A percentile compares a stretch with the other conserved stretches of the same genome.
Conservation (phyloP, 2,888 invertebrate species). For the Lymantria dispar region DNA sequence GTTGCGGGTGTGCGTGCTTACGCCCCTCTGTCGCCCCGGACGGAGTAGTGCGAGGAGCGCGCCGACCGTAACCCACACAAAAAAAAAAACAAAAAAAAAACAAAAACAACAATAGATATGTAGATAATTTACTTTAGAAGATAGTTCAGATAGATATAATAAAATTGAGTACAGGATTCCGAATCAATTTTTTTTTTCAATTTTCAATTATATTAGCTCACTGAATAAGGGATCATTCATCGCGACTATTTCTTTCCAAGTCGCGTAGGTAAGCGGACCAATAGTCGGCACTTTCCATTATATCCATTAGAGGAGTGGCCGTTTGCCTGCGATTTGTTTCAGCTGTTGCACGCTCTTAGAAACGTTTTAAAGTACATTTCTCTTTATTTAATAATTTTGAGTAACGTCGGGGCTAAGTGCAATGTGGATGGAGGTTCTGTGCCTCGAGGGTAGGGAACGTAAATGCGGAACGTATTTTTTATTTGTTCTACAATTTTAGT, state of each 20-base stretch:
- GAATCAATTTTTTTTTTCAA: not conserved
- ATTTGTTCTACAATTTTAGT: constrained; percentile 2
- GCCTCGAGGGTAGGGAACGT: constrained; percentile 13
- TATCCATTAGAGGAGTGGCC: constrained; percentile 49
- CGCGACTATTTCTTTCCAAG: not conserved
- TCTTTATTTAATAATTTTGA: constrained; percentile 63
- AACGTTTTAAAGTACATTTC: constrained; percentile 58
- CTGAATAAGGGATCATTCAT: not conserved
- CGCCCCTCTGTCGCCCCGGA: too few relatives aligned
- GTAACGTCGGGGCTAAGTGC: constrained; percentile 41
- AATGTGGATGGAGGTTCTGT: constrained; percentile 18
- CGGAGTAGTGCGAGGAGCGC: too few relatives aligned
- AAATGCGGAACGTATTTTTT: constrained; percentile 22
- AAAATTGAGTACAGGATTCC: too few relatives aligned
- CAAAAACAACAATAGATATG: too few relatives aligned
- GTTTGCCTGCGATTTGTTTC: constrained; percentile 61
- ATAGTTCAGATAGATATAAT: too few relatives aligned
- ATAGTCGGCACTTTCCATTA: constrained; percentile 50
- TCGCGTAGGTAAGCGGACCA: constrained; percentile 41
- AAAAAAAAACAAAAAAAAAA: too few relatives aligned
- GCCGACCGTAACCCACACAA: too few relatives aligned
- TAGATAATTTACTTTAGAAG: too few relatives aligned
- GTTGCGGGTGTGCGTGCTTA: too few relatives aligned
- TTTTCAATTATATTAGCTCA: not conserved
- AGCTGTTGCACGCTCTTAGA: constrained; percentile 53